A percentile compares a stretch with the other conserved stretches of the same genome.
Conservation (phyloP, 2,113 vertebrate genomes). For the Falcunculus frontatus region DNA sequence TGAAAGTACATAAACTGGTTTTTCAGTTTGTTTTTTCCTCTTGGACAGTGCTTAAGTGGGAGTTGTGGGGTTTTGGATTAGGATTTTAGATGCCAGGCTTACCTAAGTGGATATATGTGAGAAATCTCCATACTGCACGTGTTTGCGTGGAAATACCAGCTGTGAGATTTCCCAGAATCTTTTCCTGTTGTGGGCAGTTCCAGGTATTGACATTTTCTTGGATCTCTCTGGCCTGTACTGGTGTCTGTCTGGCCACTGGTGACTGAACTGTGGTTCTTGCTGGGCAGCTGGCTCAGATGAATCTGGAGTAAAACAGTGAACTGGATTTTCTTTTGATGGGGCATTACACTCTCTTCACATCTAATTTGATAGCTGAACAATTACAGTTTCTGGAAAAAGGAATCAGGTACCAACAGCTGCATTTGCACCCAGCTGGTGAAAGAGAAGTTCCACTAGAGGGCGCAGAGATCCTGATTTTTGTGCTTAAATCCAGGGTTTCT, state of each 20-base stretch:
- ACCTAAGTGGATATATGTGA: background rate
- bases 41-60: background rate
- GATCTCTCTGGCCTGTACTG: background rate
- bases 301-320: background rate
- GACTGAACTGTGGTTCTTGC: background rate
- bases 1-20: background rate
- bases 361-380: background rate
- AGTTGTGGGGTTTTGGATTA: background rate
- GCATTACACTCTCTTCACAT: rapidly evolving
- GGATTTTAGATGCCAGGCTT: background rate
- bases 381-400: background rate
- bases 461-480: slow-evolving; percentile 13
- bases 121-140: background rate
- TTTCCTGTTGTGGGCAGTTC: background rate
- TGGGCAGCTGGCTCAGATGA: background rate
- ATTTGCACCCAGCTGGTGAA: background rate
- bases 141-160: background rate
- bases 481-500: background rate
- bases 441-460: slow-evolving; percentile 48
- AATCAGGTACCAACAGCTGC: rapidly evolving
- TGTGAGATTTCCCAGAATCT: background rate
- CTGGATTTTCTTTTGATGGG: background rate
- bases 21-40: background rate
- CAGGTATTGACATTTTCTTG: background rate
- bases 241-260: background rate